phyloP scores from a whole-genome alignment of 2,888 invertebrate genomes.

The Hirtodrosophila histrioides region DNA sequence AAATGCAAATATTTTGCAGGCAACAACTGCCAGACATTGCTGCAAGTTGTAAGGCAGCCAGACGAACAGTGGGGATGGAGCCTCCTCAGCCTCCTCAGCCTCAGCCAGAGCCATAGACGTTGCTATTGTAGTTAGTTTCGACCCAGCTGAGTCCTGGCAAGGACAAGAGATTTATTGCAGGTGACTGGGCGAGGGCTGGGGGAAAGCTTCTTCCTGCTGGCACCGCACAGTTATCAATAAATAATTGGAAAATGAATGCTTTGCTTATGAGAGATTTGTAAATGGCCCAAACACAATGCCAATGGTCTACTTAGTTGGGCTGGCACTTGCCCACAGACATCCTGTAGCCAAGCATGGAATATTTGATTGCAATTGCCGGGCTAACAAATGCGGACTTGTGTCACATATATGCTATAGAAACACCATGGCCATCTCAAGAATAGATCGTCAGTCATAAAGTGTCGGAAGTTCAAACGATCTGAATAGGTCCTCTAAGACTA shows the following conservation, averaged over 20 bases:
- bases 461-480: no score
- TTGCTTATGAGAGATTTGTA: constrained; percentile 70
- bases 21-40: constrained; percentile 53
- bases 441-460: no score
- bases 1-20: constrained; percentile 77
- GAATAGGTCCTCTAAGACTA: no score
- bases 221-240: constrained; percentile 65
- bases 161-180: constrained; percentile 65
- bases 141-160: constrained; percentile 24
- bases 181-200: constrained; percentile 28
- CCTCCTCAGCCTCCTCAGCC: not conserved
- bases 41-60: constrained; percentile 46
- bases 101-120: not conserved
- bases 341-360: constrained; percentile 10
- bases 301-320: constrained; percentile 23
- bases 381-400: not conserved
- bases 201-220: constrained; percentile 9
- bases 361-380: constrained; percentile 13
- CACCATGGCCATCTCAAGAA: no score
- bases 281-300: constrained; percentile 59
- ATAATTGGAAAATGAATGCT: constrained; percentile 79
- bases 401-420: no score
- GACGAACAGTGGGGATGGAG: not conserved
- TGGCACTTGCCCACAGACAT: constrained; percentile 18
- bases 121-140: constrained; percentile 13